Conservation (phyloP, 2,797 vertebrate genomes). For the Tragopan temminckii region DNA sequence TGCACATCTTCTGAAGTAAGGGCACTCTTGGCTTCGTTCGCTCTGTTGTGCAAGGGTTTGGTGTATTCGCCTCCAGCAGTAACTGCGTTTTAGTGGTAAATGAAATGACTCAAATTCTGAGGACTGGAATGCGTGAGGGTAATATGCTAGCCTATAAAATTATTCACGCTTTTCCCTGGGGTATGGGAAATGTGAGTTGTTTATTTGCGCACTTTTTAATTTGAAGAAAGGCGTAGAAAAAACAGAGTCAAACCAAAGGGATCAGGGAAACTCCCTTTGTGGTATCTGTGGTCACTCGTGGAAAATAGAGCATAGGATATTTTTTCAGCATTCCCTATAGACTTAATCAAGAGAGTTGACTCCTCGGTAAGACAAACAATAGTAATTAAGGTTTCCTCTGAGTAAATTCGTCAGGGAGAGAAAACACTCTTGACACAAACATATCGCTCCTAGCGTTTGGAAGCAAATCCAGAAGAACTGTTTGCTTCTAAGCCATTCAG, state of each 20-base stretch:
- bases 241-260: neutral
- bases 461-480: constrained; percentile 14
- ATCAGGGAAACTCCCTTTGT: constrained; percentile 6
- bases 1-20: neutral
- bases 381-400: neutral
- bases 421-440: neutral
- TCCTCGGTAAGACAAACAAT: neutral
- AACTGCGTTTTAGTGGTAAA: constrained; percentile 28
- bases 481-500: constrained; percentile 25
- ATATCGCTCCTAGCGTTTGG: neutral
- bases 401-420: neutral
- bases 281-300: neutral
- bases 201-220: constrained; percentile 29
- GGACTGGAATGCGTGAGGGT: neutral
- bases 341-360: neutral
- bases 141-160: constrained; percentile 12
- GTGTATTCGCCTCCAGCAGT: constrained; percentile 24
- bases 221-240: constrained; percentile 29
- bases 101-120: neutral
- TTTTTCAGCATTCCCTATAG: neutral
- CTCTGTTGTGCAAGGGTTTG: neutral
- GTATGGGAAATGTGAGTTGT: constrained; percentile 34
- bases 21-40: constrained; percentile 3
- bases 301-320: neutral
- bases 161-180: constrained; percentile 13